phyloP scores from a whole-genome alignment of 92 coral and sea anemone species.

The Zoanthus solanderi region DNA sequence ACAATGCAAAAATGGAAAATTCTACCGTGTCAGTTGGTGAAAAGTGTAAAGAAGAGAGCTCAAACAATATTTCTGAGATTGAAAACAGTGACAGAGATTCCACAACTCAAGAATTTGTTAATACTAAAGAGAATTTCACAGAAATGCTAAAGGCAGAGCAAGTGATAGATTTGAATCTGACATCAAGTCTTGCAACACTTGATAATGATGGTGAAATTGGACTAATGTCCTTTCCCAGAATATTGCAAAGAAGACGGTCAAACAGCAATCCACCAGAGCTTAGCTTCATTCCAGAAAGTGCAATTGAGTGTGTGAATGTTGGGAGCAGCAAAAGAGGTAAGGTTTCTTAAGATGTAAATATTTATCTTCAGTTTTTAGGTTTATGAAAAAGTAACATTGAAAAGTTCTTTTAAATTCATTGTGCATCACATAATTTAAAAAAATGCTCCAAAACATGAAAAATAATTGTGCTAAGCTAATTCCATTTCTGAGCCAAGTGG shows the following conservation, averaged over 20 bases:
- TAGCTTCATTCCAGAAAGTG: conserved; percentile 84
- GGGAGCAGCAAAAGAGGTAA: conserved; percentile 68
- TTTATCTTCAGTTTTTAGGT: no score
- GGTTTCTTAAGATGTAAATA: no score
- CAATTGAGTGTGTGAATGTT: conserved; percentile 84
- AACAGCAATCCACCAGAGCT: conserved; percentile 62
- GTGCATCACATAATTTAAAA: no score
- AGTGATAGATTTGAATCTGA: not conserved
- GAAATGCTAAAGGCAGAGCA: conserved; percentile 9
- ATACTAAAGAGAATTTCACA: not conserved
- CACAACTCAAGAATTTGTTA: not conserved
- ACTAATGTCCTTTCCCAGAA: not conserved
- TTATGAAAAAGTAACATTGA: no score
- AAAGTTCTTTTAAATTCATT: no score
- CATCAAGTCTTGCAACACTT: conserved; percentile 2
- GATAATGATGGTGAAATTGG: conserved; percentile 9
- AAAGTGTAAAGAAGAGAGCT: not conserved
- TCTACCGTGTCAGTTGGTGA: not conserved
- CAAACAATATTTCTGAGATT: not conserved
- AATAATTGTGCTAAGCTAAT: no score
- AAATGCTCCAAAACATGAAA: no score
- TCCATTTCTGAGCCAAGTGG: no score
- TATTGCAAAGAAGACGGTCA: conserved; percentile 14
- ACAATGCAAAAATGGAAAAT: not conserved
- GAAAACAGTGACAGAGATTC: conserved; percentile 1